Percentiles rank a stretch among this genome's conserved stretches.
These are phyloP conservation scores for Colletes gigas DNA, from an alignment of 1,140 invertebrate genomes.

Conservation along the genomic window DNA sequence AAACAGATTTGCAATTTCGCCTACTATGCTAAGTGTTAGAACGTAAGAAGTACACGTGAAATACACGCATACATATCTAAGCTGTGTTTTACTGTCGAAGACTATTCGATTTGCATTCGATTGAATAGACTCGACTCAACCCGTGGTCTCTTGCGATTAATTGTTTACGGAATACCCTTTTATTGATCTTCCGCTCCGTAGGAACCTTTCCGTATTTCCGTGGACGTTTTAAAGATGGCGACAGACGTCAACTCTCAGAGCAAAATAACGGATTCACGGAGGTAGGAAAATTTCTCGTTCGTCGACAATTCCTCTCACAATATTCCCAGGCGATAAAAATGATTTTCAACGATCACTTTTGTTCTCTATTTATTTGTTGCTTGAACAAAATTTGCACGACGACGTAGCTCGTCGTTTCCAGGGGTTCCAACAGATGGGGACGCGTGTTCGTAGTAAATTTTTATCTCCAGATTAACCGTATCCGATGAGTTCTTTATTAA, in stretches of 20 bases:
- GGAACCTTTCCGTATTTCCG: not conserved
- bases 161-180: not conserved
- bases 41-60: slow-evolving; percentile 54
- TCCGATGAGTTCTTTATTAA: not conserved
- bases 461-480: not conserved
- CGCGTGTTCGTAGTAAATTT: too few relatives aligned
- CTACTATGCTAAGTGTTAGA: slow-evolving; percentile 50
- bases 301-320: not conserved
- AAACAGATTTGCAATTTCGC: not conserved
- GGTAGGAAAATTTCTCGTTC: too few relatives aligned
- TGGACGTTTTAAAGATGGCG: slow-evolving; percentile 14
- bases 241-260: not conserved
- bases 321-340: not conserved
- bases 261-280: not conserved
- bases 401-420: not conserved
- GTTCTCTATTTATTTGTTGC: not conserved
- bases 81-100: not conserved
- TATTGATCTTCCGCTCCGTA: slow-evolving; percentile 29
- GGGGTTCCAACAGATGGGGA: not conserved
- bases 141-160: not conserved
- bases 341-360: not conserved
- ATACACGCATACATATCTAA: slow-evolving; percentile 58
- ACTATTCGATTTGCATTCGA: not conserved
- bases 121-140: not conserved
- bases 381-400: not conserved